Evolutionary conservation across 2,888 invertebrate genomes (phyloP).

Genomic region (Pecten maximus): DNA sequence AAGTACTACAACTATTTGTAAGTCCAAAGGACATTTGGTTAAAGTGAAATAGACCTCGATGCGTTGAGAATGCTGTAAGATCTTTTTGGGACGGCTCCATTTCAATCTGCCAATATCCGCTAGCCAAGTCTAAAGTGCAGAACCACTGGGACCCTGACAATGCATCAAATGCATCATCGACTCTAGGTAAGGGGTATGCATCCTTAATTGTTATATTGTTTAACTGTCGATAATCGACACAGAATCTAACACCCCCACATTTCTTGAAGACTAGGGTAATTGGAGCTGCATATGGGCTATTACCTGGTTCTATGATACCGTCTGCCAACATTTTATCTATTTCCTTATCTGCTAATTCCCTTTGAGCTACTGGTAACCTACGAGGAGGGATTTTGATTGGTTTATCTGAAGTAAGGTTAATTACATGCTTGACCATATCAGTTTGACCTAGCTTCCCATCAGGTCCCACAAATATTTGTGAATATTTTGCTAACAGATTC

Average conservation of each 20-base stretch:
- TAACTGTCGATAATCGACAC: constrained; percentile 42
- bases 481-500: constrained; percentile 31
- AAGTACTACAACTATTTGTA: constrained; percentile 58
- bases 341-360: constrained; percentile 42
- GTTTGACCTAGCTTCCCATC: constrained; percentile 46
- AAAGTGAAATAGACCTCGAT: constrained; percentile 55
- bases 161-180: constrained; percentile 39
- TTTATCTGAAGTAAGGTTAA: constrained; percentile 39
- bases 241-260: constrained; percentile 39
- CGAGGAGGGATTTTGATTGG: constrained; percentile 49
- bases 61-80: constrained; percentile 58
- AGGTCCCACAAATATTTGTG: constrained; percentile 46
- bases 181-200: constrained; percentile 36
- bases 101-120: constrained; percentile 46
- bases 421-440: constrained; percentile 42
- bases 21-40: constrained; percentile 36
- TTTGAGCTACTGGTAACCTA: constrained; percentile 43
- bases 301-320: constrained; percentile 49
- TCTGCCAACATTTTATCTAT: constrained; percentile 47
- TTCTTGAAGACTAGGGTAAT: constrained; percentile 44
- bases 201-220: constrained; percentile 19
- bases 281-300: constrained; percentile 44
- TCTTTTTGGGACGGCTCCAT: constrained; percentile 42
- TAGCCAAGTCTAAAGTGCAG: constrained; percentile 42
- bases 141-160: constrained; percentile 42